phyloP scores from a whole-genome alignment of 2,888 invertebrate species.

The Tipula unca region DNA sequence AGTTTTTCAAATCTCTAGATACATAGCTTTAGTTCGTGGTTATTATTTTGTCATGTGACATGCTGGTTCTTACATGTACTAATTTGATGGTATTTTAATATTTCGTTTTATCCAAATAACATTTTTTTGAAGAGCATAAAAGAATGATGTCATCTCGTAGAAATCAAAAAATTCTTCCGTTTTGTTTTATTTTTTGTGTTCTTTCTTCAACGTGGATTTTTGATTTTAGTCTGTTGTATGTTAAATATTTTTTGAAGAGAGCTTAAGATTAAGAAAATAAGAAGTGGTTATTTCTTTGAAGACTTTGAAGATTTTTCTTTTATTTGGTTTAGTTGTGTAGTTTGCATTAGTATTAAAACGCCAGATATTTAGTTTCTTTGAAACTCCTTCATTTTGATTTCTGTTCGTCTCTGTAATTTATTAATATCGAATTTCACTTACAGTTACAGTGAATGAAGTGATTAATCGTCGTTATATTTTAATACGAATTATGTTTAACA shows the following conservation, averaged over 20 bases:
- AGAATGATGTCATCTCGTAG: background rate
- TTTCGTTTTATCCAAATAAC: background rate
- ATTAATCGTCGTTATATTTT: background rate
- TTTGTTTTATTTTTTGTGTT: background rate
- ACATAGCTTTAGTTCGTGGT: background rate
- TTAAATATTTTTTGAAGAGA: background rate
- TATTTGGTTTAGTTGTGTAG: background rate
- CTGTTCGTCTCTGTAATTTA: background rate
- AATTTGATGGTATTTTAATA: background rate
- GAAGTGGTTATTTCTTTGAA: background rate
- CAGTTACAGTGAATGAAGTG: background rate
- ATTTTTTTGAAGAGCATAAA: background rate
- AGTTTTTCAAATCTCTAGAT: conserved; percentile 35
- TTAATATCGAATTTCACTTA: background rate
- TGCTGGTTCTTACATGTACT: background rate
- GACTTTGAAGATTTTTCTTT: background rate
- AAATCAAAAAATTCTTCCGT: background rate
- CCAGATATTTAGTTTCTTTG: background rate
- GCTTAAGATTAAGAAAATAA: background rate
- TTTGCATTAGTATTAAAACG: background rate
- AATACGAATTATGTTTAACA: too few relatives aligned
- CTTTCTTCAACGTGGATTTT: background rate
- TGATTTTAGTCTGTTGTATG: background rate
- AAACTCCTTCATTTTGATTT: background rate
- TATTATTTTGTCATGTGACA: background rate